Conservation (phyloP, 2,113 vertebrate genomes). For the Sturnira hondurensis region DNA sequence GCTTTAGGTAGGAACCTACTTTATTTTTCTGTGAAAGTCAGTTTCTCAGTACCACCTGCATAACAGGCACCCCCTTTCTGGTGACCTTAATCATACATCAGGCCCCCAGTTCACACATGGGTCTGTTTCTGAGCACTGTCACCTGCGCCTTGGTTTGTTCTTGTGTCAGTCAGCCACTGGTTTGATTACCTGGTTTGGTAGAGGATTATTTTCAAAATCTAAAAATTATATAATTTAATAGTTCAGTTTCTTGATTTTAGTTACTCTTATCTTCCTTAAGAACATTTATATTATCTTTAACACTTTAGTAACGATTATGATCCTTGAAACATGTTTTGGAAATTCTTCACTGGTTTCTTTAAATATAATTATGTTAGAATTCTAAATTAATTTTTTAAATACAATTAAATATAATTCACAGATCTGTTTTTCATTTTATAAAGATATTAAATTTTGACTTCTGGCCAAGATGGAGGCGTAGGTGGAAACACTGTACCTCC, state of each 20-base stretch:
- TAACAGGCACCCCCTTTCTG: neutral
- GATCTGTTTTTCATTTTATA: neutral
- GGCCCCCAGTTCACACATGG: neutral
- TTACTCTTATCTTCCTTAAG: neutral
- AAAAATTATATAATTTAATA: neutral
- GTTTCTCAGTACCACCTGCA: neutral
- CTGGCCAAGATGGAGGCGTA: too few species aligned
- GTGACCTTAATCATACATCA: neutral
- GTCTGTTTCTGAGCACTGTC: neutral
- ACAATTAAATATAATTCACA: neutral
- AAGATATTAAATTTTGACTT: neutral
- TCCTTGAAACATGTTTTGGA: neutral
- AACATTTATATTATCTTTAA: neutral
- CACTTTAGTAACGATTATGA: neutral
- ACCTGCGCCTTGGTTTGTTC: neutral
- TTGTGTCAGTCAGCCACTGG: neutral
- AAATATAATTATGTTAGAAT: conserved; percentile 5
- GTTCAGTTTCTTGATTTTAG: neutral
- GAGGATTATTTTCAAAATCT: neutral
- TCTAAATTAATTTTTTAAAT: neutral
- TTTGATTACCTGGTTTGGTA: neutral
- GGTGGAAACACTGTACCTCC: too few species aligned
- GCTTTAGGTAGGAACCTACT: neutral
- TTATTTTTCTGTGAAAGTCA: neutral
- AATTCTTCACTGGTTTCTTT: neutral